Percentiles rank a stretch among this genome's conserved stretches.
Evolutionary conservation across 2,797 vertebrate genomes (phyloP).

Genomic region (Crenichthys baileyi): DNA sequence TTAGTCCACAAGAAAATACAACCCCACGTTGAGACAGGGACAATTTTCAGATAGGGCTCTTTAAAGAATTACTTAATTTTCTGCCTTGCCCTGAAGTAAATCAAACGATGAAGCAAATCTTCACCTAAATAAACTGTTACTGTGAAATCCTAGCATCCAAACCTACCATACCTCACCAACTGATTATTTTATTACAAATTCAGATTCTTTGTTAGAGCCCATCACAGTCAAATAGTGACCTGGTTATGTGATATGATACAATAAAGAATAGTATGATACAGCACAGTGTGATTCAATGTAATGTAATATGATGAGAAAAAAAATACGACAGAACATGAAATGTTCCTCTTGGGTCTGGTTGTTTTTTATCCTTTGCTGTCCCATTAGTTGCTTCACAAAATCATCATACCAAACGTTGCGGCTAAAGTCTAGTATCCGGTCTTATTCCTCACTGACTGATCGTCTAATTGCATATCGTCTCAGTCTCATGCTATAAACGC

Average conservation of each 20-base stretch:
- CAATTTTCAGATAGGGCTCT: no score
- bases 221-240: no score
- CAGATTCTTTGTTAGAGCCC: no score
- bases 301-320: neutral
- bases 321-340: neutral
- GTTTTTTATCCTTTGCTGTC: neutral
- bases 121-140: no score
- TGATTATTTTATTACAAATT: no score
- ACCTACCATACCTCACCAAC: no score
- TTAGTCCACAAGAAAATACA: no score
- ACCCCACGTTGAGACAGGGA: no score
- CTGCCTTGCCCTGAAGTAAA: neutral
- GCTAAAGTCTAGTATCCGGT: neutral
- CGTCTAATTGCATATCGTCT: neutral
- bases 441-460: neutral
- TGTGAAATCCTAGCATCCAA: no score
- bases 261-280: neutral
- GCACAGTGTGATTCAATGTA: neutral
- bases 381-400: neutral
- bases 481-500: neutral
- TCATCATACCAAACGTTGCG: neutral
- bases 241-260: neutral
- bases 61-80: no score
- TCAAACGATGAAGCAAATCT: no score
- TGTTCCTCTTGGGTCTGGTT: neutral